A percentile compares a stretch with the other conserved stretches of the same genome.
Conservation (phyloP, 2,113 vertebrate species). For the Sebastes fasciatus region DNA sequence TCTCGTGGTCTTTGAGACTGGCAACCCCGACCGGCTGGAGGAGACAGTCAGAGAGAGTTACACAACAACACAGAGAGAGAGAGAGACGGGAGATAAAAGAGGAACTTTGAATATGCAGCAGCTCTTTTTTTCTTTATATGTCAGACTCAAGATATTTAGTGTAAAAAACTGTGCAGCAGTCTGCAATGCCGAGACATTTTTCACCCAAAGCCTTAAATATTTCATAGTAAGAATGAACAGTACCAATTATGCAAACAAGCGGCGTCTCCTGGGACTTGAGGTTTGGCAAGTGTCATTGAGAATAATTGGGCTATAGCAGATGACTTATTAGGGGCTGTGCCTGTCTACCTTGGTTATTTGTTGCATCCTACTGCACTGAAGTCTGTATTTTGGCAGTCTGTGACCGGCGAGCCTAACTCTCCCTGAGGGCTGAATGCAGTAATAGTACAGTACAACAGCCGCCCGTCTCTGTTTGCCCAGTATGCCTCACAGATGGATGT, state of each 20-base stretch:
- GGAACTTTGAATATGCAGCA: constrained; percentile 41
- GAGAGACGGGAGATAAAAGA: constrained; percentile 50
- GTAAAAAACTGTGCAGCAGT: constrained; percentile 40
- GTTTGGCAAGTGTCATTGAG: constrained; percentile 57
- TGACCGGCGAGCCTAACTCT: constrained; percentile 25
- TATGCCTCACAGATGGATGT: constrained; percentile 60
- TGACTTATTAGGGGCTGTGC: constrained; percentile 53
- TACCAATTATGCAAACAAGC: constrained; percentile 67
- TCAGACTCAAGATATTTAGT: constrained; percentile 44
- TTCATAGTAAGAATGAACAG: constrained; percentile 45
- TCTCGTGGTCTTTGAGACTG: constrained; percentile 59
- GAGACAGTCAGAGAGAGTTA: constrained; percentile 50
- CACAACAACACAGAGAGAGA: constrained; percentile 49
- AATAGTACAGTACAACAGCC: constrained; percentile 50
- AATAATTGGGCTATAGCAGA: constrained; percentile 37
- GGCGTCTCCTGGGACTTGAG: constrained; percentile 49
- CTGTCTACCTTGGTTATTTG: constrained; percentile 42
- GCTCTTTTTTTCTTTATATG: constrained; percentile 9
- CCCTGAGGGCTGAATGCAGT: constrained; percentile 30
- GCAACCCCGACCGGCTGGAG: constrained; percentile 40
- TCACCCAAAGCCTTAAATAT: constrained; percentile 48
- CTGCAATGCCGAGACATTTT: constrained; percentile 27
- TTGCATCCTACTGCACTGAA: constrained; percentile 52
- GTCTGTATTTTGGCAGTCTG: constrained; percentile 47
- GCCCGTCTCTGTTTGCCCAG: constrained; percentile 49